Evolutionary conservation across 2,797 vertebrate genomes (phyloP).

Genomic region (Enteromius mattozi): DNA sequence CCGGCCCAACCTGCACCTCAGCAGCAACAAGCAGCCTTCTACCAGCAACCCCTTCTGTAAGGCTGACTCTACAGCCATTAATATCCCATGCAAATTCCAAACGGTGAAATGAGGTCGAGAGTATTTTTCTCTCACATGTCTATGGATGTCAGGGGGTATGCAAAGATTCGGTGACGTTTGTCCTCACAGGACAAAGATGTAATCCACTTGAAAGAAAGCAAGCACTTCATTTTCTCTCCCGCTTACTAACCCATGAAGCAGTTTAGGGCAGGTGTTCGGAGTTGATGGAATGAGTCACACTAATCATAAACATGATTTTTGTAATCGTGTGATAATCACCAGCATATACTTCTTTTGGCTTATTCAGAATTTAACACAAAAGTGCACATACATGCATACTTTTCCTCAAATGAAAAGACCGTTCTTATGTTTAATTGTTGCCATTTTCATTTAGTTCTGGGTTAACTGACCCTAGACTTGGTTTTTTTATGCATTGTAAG

Average conservation of each 20-base stretch:
- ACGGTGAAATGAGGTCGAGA: constrained; percentile 29
- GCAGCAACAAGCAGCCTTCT: constrained; percentile 82
- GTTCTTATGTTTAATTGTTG: constrained; percentile 54
- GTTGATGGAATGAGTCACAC: constrained; percentile 24
- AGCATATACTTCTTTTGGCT: constrained; percentile 9
- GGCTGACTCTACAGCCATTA: constrained; percentile 45
- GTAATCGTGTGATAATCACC: constrained; percentile 27
- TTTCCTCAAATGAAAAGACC: constrained; percentile 34
- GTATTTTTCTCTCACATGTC: constrained; percentile 30
- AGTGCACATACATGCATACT: neutral
- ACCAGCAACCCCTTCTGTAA: constrained; percentile 93
- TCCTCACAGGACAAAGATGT: constrained; percentile 28
- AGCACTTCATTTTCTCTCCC: constrained; percentile 19
- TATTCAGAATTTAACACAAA: neutral
- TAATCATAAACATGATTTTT: neutral
- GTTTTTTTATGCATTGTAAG: neutral
- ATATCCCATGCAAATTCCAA: constrained; percentile 53
- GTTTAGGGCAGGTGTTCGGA: constrained; percentile 12
- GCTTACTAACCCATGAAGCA: neutral
- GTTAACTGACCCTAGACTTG: neutral
- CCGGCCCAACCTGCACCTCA: constrained; percentile 81
- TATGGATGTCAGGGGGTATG: constrained; percentile 26
- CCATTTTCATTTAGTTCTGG: constrained; percentile 52
- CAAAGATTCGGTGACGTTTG: constrained; percentile 11
- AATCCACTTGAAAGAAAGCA: constrained; percentile 25